Evolutionary conservation across 2,888 invertebrate genomes (phyloP).

Genomic region (Rhamnusium bicolor): DNA sequence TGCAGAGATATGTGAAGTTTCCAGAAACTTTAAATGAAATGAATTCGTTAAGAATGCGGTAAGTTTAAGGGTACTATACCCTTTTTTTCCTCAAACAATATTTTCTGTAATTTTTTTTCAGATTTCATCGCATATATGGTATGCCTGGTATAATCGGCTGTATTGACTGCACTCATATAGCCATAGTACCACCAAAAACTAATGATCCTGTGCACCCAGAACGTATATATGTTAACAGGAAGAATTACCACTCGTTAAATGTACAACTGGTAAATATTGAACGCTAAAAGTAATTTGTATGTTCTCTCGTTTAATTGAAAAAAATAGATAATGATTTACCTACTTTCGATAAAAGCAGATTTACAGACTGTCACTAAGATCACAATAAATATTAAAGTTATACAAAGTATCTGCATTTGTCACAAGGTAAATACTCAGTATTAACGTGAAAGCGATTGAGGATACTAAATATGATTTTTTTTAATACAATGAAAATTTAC

Average conservation of each 20-base stretch:
- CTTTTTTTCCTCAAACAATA: not conserved
- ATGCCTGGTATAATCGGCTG: not conserved
- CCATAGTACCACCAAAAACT: constrained; percentile 20
- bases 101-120: not conserved
- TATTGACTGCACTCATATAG: not conserved
- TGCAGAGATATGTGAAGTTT: not conserved
- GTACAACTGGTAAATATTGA: constrained; percentile 34
- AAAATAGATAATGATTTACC: no score
- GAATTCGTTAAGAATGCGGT: not conserved
- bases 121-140: not conserved
- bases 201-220: not conserved
- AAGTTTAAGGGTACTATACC: not conserved
- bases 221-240: constrained; percentile 25
- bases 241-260: constrained; percentile 40
- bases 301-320: not conserved
- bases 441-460: no score
- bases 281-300: constrained; percentile 5
- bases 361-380: no score
- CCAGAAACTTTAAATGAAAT: not conserved
- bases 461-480: no score
- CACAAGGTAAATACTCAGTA: no score
- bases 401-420: no score
- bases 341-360: no score
- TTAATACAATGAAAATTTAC: no score
- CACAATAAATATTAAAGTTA: no score